A percentile compares a stretch with the other conserved stretches of the same genome.
Conservation (phyloP, 2,113 vertebrate genomes). For the Micromys minutus region DNA sequence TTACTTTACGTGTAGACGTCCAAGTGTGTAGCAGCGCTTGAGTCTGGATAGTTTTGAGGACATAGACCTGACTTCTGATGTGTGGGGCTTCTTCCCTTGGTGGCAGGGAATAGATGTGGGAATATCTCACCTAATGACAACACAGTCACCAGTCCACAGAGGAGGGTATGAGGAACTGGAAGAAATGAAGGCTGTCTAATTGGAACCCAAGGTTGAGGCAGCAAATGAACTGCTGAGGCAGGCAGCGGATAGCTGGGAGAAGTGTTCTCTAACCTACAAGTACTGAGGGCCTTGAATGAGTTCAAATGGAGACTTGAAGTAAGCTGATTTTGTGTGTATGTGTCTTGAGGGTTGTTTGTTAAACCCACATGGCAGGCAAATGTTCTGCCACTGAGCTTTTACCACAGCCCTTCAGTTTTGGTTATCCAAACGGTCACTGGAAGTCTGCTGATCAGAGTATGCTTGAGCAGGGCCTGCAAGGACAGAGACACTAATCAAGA, state of each 20-base stretch:
- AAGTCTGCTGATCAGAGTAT: neutral
- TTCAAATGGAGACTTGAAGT: neutral
- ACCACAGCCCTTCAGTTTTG: neutral
- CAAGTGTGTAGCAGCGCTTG: neutral
- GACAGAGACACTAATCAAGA: neutral
- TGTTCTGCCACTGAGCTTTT: neutral
- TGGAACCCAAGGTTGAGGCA: neutral
- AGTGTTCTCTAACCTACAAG: neutral
- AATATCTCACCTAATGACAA: neutral
- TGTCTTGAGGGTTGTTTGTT: neutral
- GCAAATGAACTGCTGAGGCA: neutral
- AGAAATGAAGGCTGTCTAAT: neutral
- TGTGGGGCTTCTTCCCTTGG: conserved; percentile 4
- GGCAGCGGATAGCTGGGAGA: neutral
- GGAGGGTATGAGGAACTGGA: neutral
- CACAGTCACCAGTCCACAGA: neutral
- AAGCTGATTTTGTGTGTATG: neutral
- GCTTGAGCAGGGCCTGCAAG: neutral
- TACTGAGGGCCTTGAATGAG: neutral
- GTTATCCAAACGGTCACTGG: conserved; percentile 11
- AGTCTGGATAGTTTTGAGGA: conserved; percentile 9
- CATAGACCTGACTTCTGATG: conserved; percentile 35
- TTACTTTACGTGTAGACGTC: neutral
- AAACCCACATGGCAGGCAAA: neutral
- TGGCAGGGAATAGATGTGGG: neutral